Conservation (phyloP, 2,113 vertebrate species). For the Scartelaos histophorus region DNA sequence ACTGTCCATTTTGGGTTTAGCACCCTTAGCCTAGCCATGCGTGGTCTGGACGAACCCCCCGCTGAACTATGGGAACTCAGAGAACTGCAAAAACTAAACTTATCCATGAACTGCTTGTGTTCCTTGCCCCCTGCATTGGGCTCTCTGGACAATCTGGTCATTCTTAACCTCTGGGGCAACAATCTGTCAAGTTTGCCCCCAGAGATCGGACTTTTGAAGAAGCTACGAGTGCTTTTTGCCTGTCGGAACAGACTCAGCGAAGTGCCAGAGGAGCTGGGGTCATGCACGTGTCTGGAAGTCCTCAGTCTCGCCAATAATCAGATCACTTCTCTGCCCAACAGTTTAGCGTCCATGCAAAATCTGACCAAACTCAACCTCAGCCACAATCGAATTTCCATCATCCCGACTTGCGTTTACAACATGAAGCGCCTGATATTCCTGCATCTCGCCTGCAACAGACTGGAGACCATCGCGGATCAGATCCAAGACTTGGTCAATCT, state of each 20-base stretch:
- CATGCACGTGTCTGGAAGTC: slow-evolving; percentile 86
- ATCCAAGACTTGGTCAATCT: slow-evolving; percentile 86
- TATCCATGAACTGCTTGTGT: slow-evolving; percentile 86
- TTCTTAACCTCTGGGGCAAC: slow-evolving; percentile 89
- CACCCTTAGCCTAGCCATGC: slow-evolving; percentile 87
- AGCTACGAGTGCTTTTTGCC: slow-evolving; percentile 87
- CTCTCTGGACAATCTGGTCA: slow-evolving; percentile 84
- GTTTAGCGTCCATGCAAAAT: slow-evolving; percentile 76
- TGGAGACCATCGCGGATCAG: slow-evolving; percentile 90
- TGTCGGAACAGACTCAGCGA: slow-evolving; percentile 88
- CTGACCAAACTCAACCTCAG: slow-evolving; percentile 92
- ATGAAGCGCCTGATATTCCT: slow-evolving; percentile 88
- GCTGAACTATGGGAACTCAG: slow-evolving; percentile 87
- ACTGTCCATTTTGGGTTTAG: slow-evolving; percentile 77
- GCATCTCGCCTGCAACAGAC: slow-evolving; percentile 87
- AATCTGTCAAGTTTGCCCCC: slow-evolving; percentile 83
- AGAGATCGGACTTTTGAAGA: slow-evolving; percentile 86
- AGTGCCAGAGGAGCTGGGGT: slow-evolving; percentile 86
- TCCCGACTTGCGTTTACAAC: slow-evolving; percentile 87
- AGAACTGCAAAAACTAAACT: slow-evolving; percentile 90
- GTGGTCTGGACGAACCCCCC: slow-evolving; percentile 81
- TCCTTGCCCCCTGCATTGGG: slow-evolving; percentile 80
- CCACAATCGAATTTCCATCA: slow-evolving; percentile 86
- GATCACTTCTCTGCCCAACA: slow-evolving; percentile 83
- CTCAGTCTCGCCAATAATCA: slow-evolving; percentile 91